A percentile compares a stretch with the other conserved stretches of the same genome.
Conservation (phyloP, 1,140 invertebrate species). For the Hypothenemus hampei region DNA sequence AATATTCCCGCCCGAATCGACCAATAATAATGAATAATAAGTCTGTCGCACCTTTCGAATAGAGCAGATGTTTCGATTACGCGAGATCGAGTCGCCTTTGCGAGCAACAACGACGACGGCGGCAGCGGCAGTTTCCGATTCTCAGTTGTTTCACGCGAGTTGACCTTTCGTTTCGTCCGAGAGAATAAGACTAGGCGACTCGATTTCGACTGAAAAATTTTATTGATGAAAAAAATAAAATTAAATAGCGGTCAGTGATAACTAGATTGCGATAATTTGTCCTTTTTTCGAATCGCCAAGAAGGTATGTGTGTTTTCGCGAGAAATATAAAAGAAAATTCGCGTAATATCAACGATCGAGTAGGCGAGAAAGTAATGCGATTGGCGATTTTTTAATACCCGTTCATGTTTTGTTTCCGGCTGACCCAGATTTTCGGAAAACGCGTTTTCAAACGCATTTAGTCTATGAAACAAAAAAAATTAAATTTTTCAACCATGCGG, state of each 20-base stretch:
- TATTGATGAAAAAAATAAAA: neutral
- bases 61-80: conserved; percentile 32
- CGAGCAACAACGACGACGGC: too few species aligned
- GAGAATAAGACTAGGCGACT: conserved; percentile 3
- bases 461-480: too few species aligned
- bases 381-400: too few species aligned
- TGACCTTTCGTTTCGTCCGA: conserved; percentile 30
- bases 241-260: neutral
- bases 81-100: conserved; percentile 35
- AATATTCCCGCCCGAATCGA: conserved; percentile 23
- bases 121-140: conserved; percentile 34
- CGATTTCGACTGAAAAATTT: conserved; percentile 19
- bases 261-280: neutral
- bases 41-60: conserved; percentile 25
- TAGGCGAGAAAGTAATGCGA: too few species aligned
- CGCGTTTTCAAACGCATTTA: too few species aligned
- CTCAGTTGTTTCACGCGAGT: conserved; percentile 32
- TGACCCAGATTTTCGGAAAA: too few species aligned
- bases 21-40: too few species aligned
- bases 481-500: too few species aligned
- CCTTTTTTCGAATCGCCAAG: neutral
- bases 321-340: too few species aligned
- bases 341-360: too few species aligned
- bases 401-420: too few species aligned
- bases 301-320: neutral